Base-by-base conservation (phyloP, 2,888 invertebrate genomes). In the Sericinus montela region DNA sequence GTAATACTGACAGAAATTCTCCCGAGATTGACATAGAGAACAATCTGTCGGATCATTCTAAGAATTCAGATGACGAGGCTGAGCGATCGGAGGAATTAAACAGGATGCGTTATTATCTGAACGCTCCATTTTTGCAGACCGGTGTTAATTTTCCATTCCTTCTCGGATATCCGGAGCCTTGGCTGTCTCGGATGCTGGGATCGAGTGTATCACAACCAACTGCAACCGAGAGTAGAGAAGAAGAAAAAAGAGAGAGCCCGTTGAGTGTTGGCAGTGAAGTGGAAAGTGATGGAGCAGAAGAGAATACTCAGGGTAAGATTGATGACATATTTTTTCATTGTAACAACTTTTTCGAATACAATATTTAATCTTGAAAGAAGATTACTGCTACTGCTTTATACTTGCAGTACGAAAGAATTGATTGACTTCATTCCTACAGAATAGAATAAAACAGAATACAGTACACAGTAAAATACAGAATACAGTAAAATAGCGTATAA, bases 1-100 rank as follows among this genome's bases (percentile, higher is more conserved):
- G 89, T 0, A 65, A 53, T 19, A 62, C 61, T n/a, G 75, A 80
- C 9, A 65, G 87, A 56, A 86, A 86, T 73, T 85, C 85, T 34
- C 88, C 88, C 1, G 87, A 86, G 53, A 87, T 88, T 30, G 87
- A 87, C 51, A 84, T 87, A 60, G 87, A 87, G 48, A 86, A 83
- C 45, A 84, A 81, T 54, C 55, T 80, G 11, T 81, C 83, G 1
- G 85, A 86, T 55, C 65, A 61, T 61, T 82, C 85, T 52, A 80
- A 81, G 63, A 75, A 76, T 40, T 88, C 87, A 1, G 87, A 87
- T 0, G 86, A 85, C 7, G 82, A 85, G 0, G 65, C 47, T 13
- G 83, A 82, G 1, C 53, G 78, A 65, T 65, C 76, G 16, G 79
- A 81, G 0, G 78, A 75, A 60, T 67, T 82, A 35, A 80, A 85